Evolutionary conservation across 2,797 vertebrate species (phyloP).

Genomic region (Lutjanus campechanus): DNA sequence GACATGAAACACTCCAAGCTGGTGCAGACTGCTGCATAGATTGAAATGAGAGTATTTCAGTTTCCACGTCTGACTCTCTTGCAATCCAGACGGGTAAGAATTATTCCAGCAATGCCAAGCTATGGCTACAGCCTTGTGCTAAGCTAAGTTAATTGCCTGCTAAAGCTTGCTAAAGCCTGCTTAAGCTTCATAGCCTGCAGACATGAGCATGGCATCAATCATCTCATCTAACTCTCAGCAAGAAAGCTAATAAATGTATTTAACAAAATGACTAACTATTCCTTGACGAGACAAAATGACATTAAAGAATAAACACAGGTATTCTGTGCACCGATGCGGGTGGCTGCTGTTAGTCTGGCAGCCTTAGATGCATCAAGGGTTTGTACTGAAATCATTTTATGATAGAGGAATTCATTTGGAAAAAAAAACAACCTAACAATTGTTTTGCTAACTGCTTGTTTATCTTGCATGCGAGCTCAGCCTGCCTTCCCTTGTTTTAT

Average conservation of each 20-base stretch:
- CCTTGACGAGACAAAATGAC: not conserved
- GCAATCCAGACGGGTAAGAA: no score
- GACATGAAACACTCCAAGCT: no score
- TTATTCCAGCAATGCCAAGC: no score
- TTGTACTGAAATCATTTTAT: constrained; percentile 14
- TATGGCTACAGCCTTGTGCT: not conserved
- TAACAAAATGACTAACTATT: not conserved
- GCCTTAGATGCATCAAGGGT: not conserved
- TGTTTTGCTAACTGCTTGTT: constrained; percentile 47
- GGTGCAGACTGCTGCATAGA: no score
- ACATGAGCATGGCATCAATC: not conserved
- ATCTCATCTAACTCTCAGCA: no score
- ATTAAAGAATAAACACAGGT: not conserved
- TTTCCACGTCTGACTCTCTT: no score
- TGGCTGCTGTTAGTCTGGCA: constrained; percentile 9
- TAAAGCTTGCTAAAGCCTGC: no score
- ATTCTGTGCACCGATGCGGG: not conserved
- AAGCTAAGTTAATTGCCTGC: not conserved
- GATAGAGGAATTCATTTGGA: constrained; percentile 12
- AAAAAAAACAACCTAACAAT: constrained; percentile 24
- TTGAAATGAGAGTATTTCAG: no score
- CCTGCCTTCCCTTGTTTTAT: constrained; percentile 39
- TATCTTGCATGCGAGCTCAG: constrained; percentile 31
- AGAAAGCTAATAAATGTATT: not conserved
- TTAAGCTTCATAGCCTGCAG: not conserved